Percentiles rank a stretch among this genome's conserved stretches.
phyloP scores from a whole-genome alignment of 2,888 invertebrate species.

The Helleia helle region DNA sequence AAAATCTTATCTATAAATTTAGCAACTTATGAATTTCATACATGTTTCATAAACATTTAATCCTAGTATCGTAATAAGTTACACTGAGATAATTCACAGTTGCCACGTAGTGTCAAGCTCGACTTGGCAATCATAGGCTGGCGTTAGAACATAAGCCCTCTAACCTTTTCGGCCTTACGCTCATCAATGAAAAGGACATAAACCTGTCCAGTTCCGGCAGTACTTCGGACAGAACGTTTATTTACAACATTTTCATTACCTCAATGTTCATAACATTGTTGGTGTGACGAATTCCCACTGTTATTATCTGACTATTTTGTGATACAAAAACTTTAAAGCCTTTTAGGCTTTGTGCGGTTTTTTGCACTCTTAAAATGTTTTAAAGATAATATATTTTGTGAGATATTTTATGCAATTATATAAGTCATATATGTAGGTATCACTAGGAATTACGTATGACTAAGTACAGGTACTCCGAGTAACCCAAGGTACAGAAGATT shows the following conservation, averaged over 20 bases:
- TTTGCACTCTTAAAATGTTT: slow-evolving; percentile 4
- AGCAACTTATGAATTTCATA: too few relatives aligned
- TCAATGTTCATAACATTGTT: slow-evolving; percentile 32
- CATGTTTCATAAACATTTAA: too few relatives aligned
- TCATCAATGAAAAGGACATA: slow-evolving; percentile 59
- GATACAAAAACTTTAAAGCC: neutral
- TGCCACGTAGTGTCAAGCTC: slow-evolving; percentile 21
- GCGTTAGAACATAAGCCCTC: slow-evolving; percentile 22
- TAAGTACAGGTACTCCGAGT: too few relatives aligned
- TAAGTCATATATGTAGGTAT: too few relatives aligned
- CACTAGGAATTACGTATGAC: too few relatives aligned
- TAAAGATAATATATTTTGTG: slow-evolving; percentile 7
- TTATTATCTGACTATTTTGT: slow-evolving; percentile 27
- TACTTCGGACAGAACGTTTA: slow-evolving; percentile 38
- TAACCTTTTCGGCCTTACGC: slow-evolving; percentile 39
- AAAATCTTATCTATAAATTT: too few relatives aligned
- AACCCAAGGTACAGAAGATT: too few relatives aligned
- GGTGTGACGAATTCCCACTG: slow-evolving; percentile 25
- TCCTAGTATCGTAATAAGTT: too few relatives aligned
- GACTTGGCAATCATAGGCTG: slow-evolving; percentile 19
- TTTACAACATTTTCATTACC: slow-evolving; percentile 51
- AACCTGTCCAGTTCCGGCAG: slow-evolving; percentile 49
- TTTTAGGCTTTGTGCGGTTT: neutral
- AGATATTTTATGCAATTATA: too few relatives aligned
- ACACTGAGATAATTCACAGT: slow-evolving; percentile 18